These are phyloP conservation scores for Hesperia comma DNA, from an alignment of 2,888 invertebrate species.

Conservation along the genomic window DNA sequence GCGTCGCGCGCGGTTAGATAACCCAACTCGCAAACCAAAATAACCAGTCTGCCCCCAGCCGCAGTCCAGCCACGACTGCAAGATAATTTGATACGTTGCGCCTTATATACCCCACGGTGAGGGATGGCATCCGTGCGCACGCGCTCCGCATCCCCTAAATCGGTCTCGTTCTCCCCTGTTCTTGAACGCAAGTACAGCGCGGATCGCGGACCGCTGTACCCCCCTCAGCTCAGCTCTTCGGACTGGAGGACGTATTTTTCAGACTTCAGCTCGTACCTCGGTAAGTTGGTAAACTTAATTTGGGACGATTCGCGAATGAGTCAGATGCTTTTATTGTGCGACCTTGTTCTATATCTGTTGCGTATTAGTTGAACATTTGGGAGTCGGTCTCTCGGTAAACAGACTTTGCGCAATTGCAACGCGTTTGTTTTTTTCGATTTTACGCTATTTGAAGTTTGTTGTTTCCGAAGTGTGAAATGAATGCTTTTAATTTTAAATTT, in stretches of 20 bases:
- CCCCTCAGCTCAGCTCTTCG: constrained; percentile 66
- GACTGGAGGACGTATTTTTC: constrained; percentile 80
- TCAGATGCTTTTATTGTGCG: constrained; percentile 72
- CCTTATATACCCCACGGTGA: constrained; percentile 72
- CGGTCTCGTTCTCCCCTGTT: constrained; percentile 86
- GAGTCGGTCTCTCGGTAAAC: constrained; percentile 64
- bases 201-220: constrained; percentile 65
- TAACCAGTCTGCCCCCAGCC: constrained; percentile 78
- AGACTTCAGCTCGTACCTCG: constrained; percentile 80
- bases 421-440: constrained; percentile 43
- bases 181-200: constrained; percentile 84
- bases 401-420: constrained; percentile 71
- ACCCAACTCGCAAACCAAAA: constrained; percentile 71
- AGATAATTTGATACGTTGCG: constrained; percentile 57
- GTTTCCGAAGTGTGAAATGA: neutral
- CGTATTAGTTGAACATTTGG: constrained; percentile 75
- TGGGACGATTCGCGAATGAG: constrained; percentile 60
- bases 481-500: neutral
- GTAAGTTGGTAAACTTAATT: constrained; percentile 63
- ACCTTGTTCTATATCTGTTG: constrained; percentile 79
- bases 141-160: constrained; percentile 86
- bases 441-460: neutral
- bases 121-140: constrained; percentile 85
- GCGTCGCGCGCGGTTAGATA: constrained; percentile 75
- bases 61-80: constrained; percentile 78